Evolutionary conservation across 35 echinoderm and acorn worm genomes (phyloP).

Genomic region (Heliocidaris tuberculata): DNA sequence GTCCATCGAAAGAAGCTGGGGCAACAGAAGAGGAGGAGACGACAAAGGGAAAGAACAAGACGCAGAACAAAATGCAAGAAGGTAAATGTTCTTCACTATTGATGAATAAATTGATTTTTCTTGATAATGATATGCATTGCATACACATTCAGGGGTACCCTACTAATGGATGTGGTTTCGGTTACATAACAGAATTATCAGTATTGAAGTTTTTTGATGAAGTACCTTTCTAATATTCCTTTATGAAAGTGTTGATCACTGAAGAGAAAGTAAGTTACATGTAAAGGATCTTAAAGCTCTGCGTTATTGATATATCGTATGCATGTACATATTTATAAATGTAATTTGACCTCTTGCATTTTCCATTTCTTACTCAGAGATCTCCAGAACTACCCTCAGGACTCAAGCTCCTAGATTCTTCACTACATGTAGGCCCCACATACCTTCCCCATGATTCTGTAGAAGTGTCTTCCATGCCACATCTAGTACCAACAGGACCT

Average conservation of each 20-base stretch:
- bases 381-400: conserved; percentile 18
- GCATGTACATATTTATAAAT: background rate
- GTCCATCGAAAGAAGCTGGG: background rate
- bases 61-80: background rate
- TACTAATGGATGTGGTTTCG: background rate
- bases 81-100: background rate
- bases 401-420: background rate
- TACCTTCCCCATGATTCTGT: background rate
- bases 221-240: background rate
- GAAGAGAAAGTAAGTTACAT: background rate
- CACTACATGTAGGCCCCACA: background rate
- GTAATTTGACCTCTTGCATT: background rate
- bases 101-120: background rate
- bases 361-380: background rate
- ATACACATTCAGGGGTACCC: background rate
- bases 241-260: background rate
- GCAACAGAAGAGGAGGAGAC: conserved; percentile 16
- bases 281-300: background rate
- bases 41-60: background rate
- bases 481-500: background rate
- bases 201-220: background rate
- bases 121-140: background rate
- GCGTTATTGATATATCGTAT: background rate
- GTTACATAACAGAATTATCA: background rate
- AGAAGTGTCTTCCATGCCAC: background rate